Conservation (phyloP, 2,888 invertebrate species). For the Xylophagus ater region DNA sequence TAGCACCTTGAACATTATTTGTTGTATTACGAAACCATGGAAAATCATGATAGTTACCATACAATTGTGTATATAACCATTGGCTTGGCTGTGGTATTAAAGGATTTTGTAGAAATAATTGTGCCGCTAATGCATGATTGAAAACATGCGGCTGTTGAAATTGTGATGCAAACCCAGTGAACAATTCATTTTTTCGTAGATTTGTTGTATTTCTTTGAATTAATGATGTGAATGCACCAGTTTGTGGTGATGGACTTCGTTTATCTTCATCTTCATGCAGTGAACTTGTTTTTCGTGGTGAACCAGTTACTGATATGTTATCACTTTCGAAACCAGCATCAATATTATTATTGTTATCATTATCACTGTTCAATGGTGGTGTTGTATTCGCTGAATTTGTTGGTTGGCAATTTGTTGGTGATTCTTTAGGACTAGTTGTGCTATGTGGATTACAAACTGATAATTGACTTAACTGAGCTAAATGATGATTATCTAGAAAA, state of each 20-base stretch:
- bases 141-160: constrained; percentile 39
- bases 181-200: constrained; percentile 34
- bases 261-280: constrained; percentile 38
- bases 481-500: constrained; percentile 25
- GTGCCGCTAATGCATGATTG: constrained; percentile 53
- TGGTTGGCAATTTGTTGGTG: constrained; percentile 36
- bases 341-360: constrained; percentile 36
- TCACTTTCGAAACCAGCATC: constrained; percentile 39
- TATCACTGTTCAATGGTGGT: constrained; percentile 38
- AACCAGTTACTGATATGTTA: constrained; percentile 40
- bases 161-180: constrained; percentile 40
- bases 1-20: constrained; percentile 23
- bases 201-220: constrained; percentile 32
- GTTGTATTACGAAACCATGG: constrained; percentile 49
- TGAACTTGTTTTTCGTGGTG: constrained; percentile 42
- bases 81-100: constrained; percentile 64
- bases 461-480: constrained; percentile 29
- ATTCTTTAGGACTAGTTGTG: constrained; percentile 58
- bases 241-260: constrained; percentile 31
- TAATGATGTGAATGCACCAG: constrained; percentile 37
- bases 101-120: constrained; percentile 63
- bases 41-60: constrained; percentile 56
- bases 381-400: constrained; percentile 26
- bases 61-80: constrained; percentile 67
- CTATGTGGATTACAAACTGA: constrained; percentile 51